phyloP scores from a whole-genome alignment of 1,140 invertebrate genomes.

The Hylyphantes graminicola region DNA sequence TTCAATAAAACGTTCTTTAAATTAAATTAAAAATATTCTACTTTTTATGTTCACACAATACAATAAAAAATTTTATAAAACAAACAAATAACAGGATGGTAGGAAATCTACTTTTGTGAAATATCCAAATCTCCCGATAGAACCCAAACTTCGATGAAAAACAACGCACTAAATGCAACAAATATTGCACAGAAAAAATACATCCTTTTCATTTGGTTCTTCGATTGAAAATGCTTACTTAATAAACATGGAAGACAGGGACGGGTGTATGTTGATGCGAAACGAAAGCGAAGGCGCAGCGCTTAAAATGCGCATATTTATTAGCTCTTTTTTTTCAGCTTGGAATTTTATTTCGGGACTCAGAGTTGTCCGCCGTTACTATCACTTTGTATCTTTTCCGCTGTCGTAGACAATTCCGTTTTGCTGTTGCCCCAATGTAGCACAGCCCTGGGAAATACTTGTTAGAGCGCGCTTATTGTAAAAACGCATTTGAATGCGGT shows the following conservation, averaged over 20 bases:
- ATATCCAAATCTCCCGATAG: too few relatives aligned
- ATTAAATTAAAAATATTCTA: too few relatives aligned
- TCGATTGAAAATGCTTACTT: conserved; percentile 57
- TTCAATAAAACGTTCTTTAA: too few relatives aligned
- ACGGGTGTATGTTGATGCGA: conserved; percentile 2
- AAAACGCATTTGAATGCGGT: too few relatives aligned
- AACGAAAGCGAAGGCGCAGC: conserved; percentile 23
- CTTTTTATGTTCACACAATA: too few relatives aligned
- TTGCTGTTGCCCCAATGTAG: not conserved
- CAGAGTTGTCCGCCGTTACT: not conserved
- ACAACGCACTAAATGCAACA: not conserved
- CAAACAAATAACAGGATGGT: too few relatives aligned
- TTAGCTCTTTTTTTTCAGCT: not conserved
- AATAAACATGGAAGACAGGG: conserved; percentile 54
- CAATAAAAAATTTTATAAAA: too few relatives aligned
- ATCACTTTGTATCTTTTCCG: conserved; percentile 37
- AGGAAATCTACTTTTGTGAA: too few relatives aligned
- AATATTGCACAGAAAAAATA: conserved; percentile 28
- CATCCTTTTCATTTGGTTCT: conserved; percentile 52
- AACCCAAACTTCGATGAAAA: not conserved
- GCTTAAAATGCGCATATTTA: conserved; percentile 59
- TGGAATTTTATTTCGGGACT: not conserved
- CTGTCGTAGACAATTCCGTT: conserved; percentile 7
- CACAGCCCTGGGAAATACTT: too few relatives aligned
- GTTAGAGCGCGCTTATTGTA: too few relatives aligned